phyloP scores from a whole-genome alignment of 1,140 invertebrate species.

The Dinoponera quadriceps region DNA sequence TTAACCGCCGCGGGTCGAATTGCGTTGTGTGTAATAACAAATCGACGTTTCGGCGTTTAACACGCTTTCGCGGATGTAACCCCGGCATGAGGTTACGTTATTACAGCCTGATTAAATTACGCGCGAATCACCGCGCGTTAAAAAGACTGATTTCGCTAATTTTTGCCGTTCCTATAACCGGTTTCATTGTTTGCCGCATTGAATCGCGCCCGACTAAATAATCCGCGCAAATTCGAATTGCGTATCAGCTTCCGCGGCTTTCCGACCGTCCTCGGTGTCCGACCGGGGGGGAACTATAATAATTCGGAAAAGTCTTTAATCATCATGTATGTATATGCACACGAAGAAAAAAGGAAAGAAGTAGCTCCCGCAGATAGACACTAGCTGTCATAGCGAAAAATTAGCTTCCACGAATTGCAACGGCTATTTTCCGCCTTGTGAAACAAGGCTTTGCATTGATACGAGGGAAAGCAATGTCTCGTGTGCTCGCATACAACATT shows the following conservation, averaged over 20 bases:
- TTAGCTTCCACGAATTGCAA: too few species aligned
- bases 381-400: too few species aligned
- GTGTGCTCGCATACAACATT: too few species aligned
- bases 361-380: too few species aligned
- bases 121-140: background rate
- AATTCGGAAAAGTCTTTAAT: background rate
- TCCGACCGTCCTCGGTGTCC: background rate
- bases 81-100: constrained; percentile 20
- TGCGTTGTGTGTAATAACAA: constrained; percentile 44
- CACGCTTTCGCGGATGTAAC: constrained; percentile 2
- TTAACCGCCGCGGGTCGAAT: constrained; percentile 37
- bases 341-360: too few species aligned
- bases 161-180: constrained; percentile 9
- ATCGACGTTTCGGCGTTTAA: constrained; percentile 31
- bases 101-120: constrained; percentile 48
- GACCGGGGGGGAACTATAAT: background rate
- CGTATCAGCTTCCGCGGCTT: background rate
- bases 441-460: too few species aligned
- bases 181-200: background rate
- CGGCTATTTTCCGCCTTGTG: too few species aligned
- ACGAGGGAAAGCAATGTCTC: too few species aligned
- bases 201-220: background rate
- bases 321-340: too few species aligned
- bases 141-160: constrained; percentile 38
- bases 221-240: background rate